Conservation (phyloP, 2,113 vertebrate genomes). For the Rhagologus leucostigma region DNA sequence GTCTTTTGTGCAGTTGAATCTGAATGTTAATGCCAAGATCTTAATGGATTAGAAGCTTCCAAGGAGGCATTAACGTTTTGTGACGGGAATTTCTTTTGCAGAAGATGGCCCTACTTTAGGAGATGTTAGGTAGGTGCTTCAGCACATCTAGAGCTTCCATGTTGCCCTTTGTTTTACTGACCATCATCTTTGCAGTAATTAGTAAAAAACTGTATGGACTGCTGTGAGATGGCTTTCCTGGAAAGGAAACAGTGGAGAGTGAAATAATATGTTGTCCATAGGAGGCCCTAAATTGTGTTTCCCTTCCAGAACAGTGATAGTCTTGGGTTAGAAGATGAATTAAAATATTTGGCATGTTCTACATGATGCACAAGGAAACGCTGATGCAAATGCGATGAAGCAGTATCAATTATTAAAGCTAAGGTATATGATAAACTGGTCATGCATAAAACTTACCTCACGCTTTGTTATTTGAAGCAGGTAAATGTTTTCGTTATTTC, state of each 20-base stretch:
- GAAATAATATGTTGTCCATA: background rate
- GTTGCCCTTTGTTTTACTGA: background rate
- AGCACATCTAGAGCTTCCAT: background rate
- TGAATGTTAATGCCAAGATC: background rate
- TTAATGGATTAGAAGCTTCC: conserved; percentile 15
- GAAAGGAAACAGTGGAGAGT: background rate
- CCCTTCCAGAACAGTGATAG: background rate
- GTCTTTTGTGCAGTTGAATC: background rate
- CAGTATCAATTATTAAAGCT: background rate
- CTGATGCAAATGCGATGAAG: background rate
- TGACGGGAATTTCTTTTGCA: background rate
- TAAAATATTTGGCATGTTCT: background rate
- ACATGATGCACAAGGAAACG: background rate
- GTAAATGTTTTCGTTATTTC: background rate
- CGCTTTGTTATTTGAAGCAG: background rate
- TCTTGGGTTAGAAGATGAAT: background rate
- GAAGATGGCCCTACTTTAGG: background rate
- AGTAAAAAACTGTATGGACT: background rate
- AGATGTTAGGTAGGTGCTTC: background rate
- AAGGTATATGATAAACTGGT: background rate
- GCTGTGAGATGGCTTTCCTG: background rate
- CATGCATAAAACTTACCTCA: background rate
- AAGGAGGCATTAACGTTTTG: background rate
- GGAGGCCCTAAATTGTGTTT: background rate
- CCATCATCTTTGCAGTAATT: background rate